A percentile compares a stretch with the other conserved stretches of the same genome.
These are phyloP conservation scores for Neoscelio sp. DNA, from an alignment of 2,888 invertebrate genomes.

Conservation along the genomic window DNA sequence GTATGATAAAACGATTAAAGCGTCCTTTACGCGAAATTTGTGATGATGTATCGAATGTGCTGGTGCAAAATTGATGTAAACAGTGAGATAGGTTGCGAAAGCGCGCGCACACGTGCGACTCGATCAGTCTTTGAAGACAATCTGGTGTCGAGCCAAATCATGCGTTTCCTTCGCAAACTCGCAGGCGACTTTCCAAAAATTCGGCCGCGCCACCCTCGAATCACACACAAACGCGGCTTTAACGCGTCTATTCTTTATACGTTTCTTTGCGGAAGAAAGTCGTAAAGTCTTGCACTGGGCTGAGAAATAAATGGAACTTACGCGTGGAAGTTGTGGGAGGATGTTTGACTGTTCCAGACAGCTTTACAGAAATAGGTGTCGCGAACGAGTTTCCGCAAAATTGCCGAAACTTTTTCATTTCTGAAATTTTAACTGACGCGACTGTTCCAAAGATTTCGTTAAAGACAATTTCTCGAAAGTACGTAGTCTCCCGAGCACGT, in stretches of 20 bases:
- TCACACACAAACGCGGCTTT: conserved; percentile 30
- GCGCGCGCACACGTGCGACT: conserved; percentile 34
- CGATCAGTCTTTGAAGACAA: conserved; percentile 51
- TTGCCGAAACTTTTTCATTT: no score
- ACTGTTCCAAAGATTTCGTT: no score
- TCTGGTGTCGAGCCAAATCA: conserved; percentile 64
- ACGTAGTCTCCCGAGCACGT: no score
- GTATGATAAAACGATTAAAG: conserved; percentile 40
- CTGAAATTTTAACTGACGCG: no score
- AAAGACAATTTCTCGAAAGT: no score
- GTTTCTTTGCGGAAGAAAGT: conserved; percentile 48
- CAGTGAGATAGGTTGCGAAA: conserved; percentile 49
- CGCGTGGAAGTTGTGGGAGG: neutral
- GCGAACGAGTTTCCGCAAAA: conserved; percentile 1
- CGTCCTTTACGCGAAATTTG: conserved; percentile 32
- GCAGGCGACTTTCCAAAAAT: conserved; percentile 50
- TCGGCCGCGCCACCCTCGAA: conserved; percentile 25
- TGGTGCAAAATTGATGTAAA: conserved; percentile 45
- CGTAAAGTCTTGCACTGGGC: conserved; percentile 26
- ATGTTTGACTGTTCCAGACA: neutral
- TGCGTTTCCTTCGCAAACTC: conserved; percentile 45
- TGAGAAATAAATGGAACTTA: conserved; percentile 23
- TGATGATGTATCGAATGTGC: conserved; percentile 36
- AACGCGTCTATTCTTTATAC: conserved; percentile 31
- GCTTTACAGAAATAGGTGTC: conserved; percentile 7